Percentiles rank a stretch among this genome's conserved stretches.
phyloP scores from a whole-genome alignment of 2,888 invertebrate genomes.

The Chesias legatella region DNA sequence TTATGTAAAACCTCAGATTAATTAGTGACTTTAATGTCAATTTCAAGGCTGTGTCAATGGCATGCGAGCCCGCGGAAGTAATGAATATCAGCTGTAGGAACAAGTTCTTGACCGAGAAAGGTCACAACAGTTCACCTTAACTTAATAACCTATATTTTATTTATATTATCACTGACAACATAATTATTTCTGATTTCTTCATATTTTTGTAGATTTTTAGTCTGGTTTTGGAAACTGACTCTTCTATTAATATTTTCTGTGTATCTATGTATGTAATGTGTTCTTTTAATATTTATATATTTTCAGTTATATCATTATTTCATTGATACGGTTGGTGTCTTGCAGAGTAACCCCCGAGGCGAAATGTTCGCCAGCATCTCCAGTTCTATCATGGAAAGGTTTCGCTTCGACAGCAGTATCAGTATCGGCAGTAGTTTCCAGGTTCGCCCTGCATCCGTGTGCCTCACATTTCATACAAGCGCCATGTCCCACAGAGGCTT shows the following conservation, averaged over 20 bases:
- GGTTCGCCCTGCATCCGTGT: slow-evolving; percentile 78
- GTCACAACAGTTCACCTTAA: slow-evolving; percentile 21
- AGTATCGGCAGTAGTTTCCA: slow-evolving; percentile 88
- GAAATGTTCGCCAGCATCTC: slow-evolving; percentile 92
- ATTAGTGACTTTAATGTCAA: slow-evolving; percentile 5
- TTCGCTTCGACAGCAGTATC: slow-evolving; percentile 88
- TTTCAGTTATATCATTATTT: slow-evolving; percentile 47
- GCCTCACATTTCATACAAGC: slow-evolving; percentile 35
- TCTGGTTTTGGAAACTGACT: slow-evolving; percentile 11
- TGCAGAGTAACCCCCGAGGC: slow-evolving; percentile 87
- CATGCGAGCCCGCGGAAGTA: slow-evolving; percentile 20
- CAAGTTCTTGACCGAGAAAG: slow-evolving; percentile 21
- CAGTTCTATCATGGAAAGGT: slow-evolving; percentile 89
- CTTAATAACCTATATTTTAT: slow-evolving; percentile 21
- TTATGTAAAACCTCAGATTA: background rate
- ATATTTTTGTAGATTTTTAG: background rate
- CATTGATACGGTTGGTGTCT: slow-evolving; percentile 55
- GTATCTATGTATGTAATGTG: slow-evolving; percentile 26
- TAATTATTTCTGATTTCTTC: too few relatives aligned
- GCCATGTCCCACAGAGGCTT: slow-evolving; percentile 24
- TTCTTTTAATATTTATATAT: slow-evolving; percentile 41
- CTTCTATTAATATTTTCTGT: slow-evolving; percentile 5
- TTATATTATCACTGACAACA: background rate
- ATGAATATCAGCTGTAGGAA: slow-evolving; percentile 25
- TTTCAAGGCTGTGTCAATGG: slow-evolving; percentile 22